These are phyloP conservation scores for Yponomeuta sedellus DNA, from an alignment of 2,888 invertebrate species.

Conservation along the genomic window DNA sequence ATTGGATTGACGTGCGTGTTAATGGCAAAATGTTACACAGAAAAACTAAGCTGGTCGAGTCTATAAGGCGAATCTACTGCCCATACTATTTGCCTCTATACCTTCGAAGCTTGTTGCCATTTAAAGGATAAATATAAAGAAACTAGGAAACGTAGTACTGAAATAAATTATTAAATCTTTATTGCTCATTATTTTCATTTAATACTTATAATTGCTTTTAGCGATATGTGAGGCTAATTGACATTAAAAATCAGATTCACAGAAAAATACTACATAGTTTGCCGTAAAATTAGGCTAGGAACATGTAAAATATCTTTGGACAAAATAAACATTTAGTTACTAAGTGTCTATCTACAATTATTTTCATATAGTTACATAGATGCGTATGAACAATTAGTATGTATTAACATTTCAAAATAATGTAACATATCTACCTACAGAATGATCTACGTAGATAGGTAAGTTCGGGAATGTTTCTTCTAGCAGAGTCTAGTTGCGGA, in stretches of 20 bases:
- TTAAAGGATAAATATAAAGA: no score
- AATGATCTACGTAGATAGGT: neutral
- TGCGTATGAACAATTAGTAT: neutral
- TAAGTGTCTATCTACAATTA: neutral
- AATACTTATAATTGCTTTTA: constrained; percentile 4
- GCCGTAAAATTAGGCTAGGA: constrained; percentile 9
- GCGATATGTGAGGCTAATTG: neutral
- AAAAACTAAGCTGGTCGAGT: no score
- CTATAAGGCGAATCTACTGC: no score
- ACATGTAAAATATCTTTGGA: constrained; percentile 6
- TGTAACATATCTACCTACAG: no score
- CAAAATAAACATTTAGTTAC: neutral
- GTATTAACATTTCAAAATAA: neutral
- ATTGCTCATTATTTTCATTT: neutral
- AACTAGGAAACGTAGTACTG: no score
- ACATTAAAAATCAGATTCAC: neutral
- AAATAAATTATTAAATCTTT: neutral
- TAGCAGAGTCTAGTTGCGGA: neutral
- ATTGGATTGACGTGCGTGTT: no score
- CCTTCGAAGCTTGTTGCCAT: no score
- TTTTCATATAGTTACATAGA: neutral
- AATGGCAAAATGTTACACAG: no score
- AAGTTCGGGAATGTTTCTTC: neutral
- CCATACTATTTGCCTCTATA: no score
- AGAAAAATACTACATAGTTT: neutral